Percentiles rank a stretch among this genome's conserved stretches.
Evolutionary conservation across 2,113 vertebrate genomes (phyloP).

Genomic region (Calypte anna): DNA sequence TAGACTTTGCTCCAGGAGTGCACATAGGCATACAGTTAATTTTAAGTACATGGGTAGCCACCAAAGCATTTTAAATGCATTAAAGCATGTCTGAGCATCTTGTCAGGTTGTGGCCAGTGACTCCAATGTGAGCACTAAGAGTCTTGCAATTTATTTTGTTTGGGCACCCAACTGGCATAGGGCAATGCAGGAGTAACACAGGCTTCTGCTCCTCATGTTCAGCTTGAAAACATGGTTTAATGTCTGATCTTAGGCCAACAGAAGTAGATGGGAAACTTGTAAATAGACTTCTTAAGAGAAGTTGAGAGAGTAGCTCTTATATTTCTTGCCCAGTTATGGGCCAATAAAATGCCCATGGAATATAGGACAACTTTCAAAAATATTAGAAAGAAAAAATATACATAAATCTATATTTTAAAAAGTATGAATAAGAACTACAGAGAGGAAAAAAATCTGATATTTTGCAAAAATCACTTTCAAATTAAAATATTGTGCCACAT

Average conservation of each 20-base stretch:
- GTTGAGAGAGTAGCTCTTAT: not conserved
- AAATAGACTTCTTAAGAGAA: not conserved
- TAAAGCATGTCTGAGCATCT: not conserved
- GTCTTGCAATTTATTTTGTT: not conserved
- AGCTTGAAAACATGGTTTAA: not conserved
- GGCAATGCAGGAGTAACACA: not conserved
- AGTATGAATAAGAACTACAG: not conserved
- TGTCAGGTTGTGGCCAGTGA: not conserved
- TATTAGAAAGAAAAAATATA: not conserved
- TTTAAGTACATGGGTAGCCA: not conserved
- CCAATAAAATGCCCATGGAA: slow-evolving; percentile 9
- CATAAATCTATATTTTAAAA: not conserved
- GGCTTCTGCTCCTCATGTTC: not conserved
- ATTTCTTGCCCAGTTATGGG: not conserved
- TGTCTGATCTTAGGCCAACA: slow-evolving; percentile 29
- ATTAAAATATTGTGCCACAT: not conserved
- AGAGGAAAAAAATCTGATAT: not conserved
- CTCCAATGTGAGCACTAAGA: not conserved
- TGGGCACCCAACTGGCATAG: not conserved
- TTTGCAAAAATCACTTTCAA: not conserved
- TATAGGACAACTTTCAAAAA: not conserved
- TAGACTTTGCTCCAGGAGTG: not conserved
- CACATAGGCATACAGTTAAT: not conserved
- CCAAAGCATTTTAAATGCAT: not conserved
- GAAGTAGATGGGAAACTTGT: slow-evolving; percentile 18